Evolutionary conservation across 2,797 vertebrate genomes (phyloP).

Genomic region (Rhodeus uyekii): DNA sequence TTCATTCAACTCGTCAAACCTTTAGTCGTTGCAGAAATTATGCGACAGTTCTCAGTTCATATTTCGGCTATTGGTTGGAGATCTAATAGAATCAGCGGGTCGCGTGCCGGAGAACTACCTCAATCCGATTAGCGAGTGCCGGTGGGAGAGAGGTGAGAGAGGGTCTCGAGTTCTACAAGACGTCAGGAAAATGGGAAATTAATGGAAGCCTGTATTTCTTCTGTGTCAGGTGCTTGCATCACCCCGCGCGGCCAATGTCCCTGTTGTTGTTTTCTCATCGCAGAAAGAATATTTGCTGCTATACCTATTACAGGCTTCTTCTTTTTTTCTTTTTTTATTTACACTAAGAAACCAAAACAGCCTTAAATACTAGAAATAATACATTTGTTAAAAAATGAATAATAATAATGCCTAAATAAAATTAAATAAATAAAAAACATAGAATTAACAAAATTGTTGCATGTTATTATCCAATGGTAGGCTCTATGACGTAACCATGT

Average conservation of each 20-base stretch:
- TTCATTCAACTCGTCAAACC: background rate
- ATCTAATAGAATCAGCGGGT: conserved; percentile 63
- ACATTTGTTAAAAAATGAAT: background rate
- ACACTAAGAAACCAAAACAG: background rate
- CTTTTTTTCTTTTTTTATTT: no score
- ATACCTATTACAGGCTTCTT: no score
- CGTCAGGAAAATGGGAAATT: conserved; percentile 61
- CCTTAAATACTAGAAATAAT: background rate
- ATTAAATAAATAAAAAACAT: no score
- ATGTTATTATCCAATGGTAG: background rate
- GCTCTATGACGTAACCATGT: background rate
- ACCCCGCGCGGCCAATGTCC: background rate
- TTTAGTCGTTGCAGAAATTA: background rate
- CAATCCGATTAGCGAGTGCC: conserved; percentile 64
- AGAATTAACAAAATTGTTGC: no score
- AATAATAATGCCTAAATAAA: no score
- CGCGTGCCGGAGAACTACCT: conserved; percentile 63
- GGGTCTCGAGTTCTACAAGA: conserved; percentile 33
- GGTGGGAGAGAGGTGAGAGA: conserved; percentile 34
- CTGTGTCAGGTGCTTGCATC: background rate
- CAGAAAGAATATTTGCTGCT: background rate
- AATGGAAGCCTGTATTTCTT: background rate
- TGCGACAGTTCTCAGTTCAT: background rate
- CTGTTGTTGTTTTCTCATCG: background rate
- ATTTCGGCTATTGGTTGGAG: conserved; percentile 52